phyloP scores from a whole-genome alignment of 1,140 invertebrate species.

The Diploscapter pachys region DNA sequence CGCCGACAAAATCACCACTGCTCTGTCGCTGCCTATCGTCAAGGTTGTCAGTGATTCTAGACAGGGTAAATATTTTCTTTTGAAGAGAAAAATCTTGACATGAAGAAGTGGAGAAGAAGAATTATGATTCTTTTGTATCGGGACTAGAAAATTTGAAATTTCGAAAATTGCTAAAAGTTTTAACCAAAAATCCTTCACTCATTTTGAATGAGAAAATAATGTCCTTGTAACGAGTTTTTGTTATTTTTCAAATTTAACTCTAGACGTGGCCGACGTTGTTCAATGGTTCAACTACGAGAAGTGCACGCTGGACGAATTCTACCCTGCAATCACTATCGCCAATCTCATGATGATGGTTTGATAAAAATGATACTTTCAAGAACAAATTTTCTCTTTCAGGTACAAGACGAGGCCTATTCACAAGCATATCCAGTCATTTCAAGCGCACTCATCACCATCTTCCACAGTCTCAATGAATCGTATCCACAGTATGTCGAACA shows the following conservation, averaged over 20 bases:
- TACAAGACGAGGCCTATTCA: constrained; percentile 24
- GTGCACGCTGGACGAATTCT: constrained; percentile 86
- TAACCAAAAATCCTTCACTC: too few relatives aligned
- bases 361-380: constrained; percentile 83
- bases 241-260: too few relatives aligned
- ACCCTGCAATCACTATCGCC: constrained; percentile 90
- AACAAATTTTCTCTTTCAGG: constrained; percentile 73
- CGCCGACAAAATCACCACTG: constrained; percentile 11
- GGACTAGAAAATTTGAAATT: too few relatives aligned
- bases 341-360: constrained; percentile 87
- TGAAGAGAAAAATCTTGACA: constrained; percentile 26
- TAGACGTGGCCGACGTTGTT: constrained; percentile 46
- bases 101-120: constrained; percentile 6
- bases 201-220: too few relatives aligned
- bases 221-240: too few relatives aligned
- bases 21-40: constrained; percentile 40
- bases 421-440: constrained; percentile 25
- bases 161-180: too few relatives aligned
- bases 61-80: too few relatives aligned
- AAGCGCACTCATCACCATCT: constrained; percentile 31
- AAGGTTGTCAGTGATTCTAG: too few relatives aligned
- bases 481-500: constrained; percentile 29
- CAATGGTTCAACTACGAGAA: constrained; percentile 58
- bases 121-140: too few relatives aligned
- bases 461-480: constrained; percentile 26